These are phyloP conservation scores for Stichopus horrens DNA, from an alignment of 53 echinoderm and acorn worm species.

Conservation along the genomic window DNA sequence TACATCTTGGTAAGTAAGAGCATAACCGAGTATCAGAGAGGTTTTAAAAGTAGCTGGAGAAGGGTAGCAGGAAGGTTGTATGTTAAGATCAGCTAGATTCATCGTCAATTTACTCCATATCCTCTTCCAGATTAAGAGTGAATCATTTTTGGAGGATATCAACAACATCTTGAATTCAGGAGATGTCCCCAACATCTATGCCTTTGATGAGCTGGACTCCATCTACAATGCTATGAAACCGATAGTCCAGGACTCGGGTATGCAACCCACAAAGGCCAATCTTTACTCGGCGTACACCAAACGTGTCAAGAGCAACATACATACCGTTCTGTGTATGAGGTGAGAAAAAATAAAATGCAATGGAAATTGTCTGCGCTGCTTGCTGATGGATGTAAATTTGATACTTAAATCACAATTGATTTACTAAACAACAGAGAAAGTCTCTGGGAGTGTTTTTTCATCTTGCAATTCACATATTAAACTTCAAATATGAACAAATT, in stretches of 20 bases:
- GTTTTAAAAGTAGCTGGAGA: no score
- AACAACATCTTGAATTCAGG: slow-evolving; percentile 98
- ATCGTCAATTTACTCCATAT: not conserved
- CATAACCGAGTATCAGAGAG: no score
- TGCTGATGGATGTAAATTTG: no score
- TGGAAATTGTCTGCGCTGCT: no score
- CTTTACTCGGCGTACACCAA: slow-evolving; percentile 95
- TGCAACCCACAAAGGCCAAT: slow-evolving; percentile 94
- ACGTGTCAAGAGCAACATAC: slow-evolving; percentile 92
- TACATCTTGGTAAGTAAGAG: no score
- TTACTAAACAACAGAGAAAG: no score
- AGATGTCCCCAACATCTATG: slow-evolving; percentile 95
- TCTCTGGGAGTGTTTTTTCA: no score
- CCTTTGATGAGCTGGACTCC: slow-evolving; percentile 86
- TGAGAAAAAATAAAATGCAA: not conserved
- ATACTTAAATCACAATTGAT: no score
- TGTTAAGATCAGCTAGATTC: no score
- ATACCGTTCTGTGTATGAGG: slow-evolving; percentile 97
- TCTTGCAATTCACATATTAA: no score
- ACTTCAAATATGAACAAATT: no score
- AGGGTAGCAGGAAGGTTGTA: no score
- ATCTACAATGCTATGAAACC: slow-evolving; percentile 97
- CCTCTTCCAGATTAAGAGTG: slow-evolving; percentile 81
- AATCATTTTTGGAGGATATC: slow-evolving; percentile 97
- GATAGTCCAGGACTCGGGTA: slow-evolving; percentile 80